Evolutionary conservation across 2,797 vertebrate genomes (phyloP), one percentile per base, ranked within the genome.

Genomic region (Cephalopachus bancanus): DNA sequence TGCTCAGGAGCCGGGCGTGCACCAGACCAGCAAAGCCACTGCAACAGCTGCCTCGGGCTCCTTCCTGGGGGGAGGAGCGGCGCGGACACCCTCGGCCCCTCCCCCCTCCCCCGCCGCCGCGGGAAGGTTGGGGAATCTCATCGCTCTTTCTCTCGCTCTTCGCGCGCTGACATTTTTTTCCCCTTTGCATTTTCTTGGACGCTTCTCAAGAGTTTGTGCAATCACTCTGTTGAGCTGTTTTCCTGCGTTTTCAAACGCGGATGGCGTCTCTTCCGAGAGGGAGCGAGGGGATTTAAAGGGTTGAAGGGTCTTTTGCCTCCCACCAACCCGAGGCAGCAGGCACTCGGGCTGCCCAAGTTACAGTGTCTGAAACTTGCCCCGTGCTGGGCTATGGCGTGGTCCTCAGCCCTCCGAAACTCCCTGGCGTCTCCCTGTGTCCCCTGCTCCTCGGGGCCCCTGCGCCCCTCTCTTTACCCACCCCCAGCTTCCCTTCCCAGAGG

Each of bases 131-230:
- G 64, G 75, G 83, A 88, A 81, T 83, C 84, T 85, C 72, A 69
- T 6, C 7, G 3, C 74, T 44, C 80, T 16, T 81, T 81, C 67
- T 83, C 30, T 60, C n/a, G 86, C 69, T 44, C 79, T 28, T 37
- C 12, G 5, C 14, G 51, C 28, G 53, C 92, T 60, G 83, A 85
- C 87, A 60, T 67, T 62, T 65, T 44, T 51, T 10, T 28, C 55
- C 65, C 49, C 67, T 96, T 96, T 79, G 76, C 89, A 90, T 71
- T 91, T 90, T 89, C 79, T 85, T 92, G 96, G 96, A 90, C 64
- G 67, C 74, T 86, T 89, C 94, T 97, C 97, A 96, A 94, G 91
- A 93, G 95, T 95, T 94, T 93, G 88, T 89, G 95, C 89, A 92
- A 80, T 86, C 89, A 3, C 78, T 96, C 85, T 67, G 71, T 93